Conservation (phyloP, 2,797 vertebrate species). For the Nyctibius grandis region DNA sequence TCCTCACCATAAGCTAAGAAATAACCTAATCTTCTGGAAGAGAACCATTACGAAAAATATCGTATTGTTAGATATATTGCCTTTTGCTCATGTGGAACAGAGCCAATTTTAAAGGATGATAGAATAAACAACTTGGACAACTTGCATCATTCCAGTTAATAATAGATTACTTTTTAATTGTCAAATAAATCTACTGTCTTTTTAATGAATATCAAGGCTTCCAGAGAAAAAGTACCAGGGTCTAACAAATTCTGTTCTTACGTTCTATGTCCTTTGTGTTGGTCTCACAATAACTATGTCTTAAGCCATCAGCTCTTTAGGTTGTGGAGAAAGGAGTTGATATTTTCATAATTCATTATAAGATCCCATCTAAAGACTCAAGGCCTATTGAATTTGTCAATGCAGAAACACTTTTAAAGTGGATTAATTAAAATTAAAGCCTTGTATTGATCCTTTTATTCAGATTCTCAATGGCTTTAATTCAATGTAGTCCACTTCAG, state of each 20-base stretch:
- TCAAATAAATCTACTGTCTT: not conserved
- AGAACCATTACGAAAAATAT: not conserved
- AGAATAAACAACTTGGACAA: not conserved
- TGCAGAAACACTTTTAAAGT: not conserved
- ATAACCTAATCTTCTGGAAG: not conserved
- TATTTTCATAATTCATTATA: not conserved
- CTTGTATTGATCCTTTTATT: not conserved
- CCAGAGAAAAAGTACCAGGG: not conserved
- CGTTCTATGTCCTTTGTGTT: not conserved
- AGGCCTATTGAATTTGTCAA: not conserved
- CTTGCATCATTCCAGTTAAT: not conserved
- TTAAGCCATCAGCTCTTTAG: not conserved
- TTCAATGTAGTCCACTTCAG: not conserved
- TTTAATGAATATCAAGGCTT: not conserved
- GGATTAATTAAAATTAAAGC: constrained; percentile 2
- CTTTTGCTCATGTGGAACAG: not conserved
- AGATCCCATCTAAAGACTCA: not conserved
- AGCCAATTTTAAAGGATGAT: not conserved
- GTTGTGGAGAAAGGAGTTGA: not conserved
- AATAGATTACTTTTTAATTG: not conserved
- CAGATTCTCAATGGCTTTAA: not conserved
- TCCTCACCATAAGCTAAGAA: not conserved
- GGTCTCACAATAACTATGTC: not conserved
- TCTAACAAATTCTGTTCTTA: not conserved
- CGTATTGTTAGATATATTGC: not conserved